Evolutionary conservation across 2,797 vertebrate species (phyloP), one percentile per base, ranked within the genome.

Genomic region (Chelon auratus): DNA sequence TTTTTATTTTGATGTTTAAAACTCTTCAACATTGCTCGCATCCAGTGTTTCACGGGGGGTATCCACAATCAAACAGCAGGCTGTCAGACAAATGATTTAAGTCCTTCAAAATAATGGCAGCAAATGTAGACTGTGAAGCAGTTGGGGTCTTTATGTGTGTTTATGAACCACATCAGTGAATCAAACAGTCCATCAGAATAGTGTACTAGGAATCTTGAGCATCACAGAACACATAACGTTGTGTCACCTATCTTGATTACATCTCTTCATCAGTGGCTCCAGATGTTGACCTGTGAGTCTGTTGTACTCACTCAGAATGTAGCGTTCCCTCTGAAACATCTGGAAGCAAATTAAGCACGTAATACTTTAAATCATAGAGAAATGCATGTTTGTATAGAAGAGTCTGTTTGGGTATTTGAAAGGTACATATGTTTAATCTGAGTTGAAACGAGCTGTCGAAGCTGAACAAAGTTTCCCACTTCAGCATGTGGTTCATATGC

Each of bases 261-360:
- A 91, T 57, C 66, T 89, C 85, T 93, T 94, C 36, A 92, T 97
- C 70, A 98, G 93, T 0, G 97, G 96, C 68, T 93, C 90, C 10
- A 98, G 92, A 0, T 70, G 81, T 68, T 86, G 74, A 3, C 96
- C 96, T 0, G 93, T 95, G 24, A 91, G 87, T 54, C 86, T 90
- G 91, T 92, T 95, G 83, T 96, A 95, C 82, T 96, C 95, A 0
- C 80, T 89, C 0, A 98, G 92, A 48, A 97, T 95, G 84, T 96
- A 93, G 61, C 59, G 87, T 87, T 99, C 97, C 72, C 91, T 96
- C 81, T 91, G 93, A 81, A 95, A 91, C 97, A 99, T 99, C 97
- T 99, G 84, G 7, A 78, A 61, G 42, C 20, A 65, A 0, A 75
- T 12, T 0, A 18, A 8, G 30, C 14, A 6, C 9, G 22, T 13